Evolutionary conservation across 2,888 invertebrate genomes (phyloP), one percentile per base, ranked within the genome.

Genomic region (Cremastobaeus sp.): DNA sequence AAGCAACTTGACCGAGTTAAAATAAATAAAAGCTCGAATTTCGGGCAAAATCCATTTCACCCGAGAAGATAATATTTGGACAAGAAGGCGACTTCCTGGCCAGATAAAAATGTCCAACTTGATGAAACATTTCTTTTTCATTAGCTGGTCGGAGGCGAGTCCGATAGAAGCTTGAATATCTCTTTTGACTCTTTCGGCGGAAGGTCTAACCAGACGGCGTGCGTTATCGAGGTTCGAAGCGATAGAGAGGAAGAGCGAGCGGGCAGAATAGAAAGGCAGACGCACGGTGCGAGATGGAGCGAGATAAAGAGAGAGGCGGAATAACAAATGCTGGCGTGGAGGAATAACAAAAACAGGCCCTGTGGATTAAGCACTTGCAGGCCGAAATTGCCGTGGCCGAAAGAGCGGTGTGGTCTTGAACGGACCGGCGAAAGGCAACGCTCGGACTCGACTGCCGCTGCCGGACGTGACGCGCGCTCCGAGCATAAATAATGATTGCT

Each of bases 401-500:
- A 25, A 15, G 54, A 28, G 37, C 37, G 11, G 30, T n/a, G 14
- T 9, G 15, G 18, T 18, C 54, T 54, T 39, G 15, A 28, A 37
- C 39, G 54, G 11, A 21, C 20, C 34, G 43, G 57, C 43, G 43
- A 57, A 57, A 57, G 57, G 43, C 41, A 18, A 15, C 39, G 54
- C 11, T 20, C 3, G 32, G 15, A 34, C 20, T 12, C 43, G 32
- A 32, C 12, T 25, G 55, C 43, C 57, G 57, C n/a, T n/a, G n/a
- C n/a, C n/a, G n/a, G 57, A 57, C 45, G 57, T 57, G 57, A 57
- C 57, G 57, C 15, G 47, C 59, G 37, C 59, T 37, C 47, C 47
- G 47, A 37, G 47, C 59, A 59, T 59, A 47, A 59, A 59, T 59
- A 59, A 59, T 47, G 59, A 59, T 59, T 21, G 28, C 41, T 39